A percentile compares a stretch with the other conserved stretches of the same genome.
phyloP scores from a whole-genome alignment of 2,888 invertebrate species.

The Tachina lurida region DNA sequence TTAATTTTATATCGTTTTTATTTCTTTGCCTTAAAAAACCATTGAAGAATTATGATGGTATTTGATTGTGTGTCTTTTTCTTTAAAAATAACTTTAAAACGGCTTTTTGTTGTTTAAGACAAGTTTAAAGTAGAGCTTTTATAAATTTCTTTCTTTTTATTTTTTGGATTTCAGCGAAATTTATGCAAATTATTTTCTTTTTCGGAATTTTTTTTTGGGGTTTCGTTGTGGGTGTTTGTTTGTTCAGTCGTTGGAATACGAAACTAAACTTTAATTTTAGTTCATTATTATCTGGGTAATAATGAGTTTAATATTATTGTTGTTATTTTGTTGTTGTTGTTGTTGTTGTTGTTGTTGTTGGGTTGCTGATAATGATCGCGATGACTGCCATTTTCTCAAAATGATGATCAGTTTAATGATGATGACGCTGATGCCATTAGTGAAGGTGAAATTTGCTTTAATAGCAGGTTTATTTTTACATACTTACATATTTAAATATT shows the following conservation, averaged over 20 bases:
- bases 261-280: slow-evolving; percentile 12
- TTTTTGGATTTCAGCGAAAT: slow-evolving; percentile 45
- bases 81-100: not conserved
- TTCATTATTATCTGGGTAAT: slow-evolving; percentile 13
- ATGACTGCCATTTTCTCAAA: slow-evolving; percentile 12
- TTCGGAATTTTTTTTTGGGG: slow-evolving; percentile 4
- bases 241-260: not conserved
- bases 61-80: slow-evolving; percentile 15
- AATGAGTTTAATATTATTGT: slow-evolving; percentile 5
- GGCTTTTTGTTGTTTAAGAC: slow-evolving; percentile 42
- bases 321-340: not conserved
- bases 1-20: slow-evolving; percentile 33
- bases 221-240: slow-evolving; percentile 22
- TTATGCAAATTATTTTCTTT: slow-evolving; percentile 66
- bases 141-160: not conserved
- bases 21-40: not conserved
- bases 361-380: slow-evolving; percentile 16
- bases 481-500: not conserved
- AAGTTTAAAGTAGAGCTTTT: slow-evolving; percentile 43
- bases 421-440: slow-evolving; percentile 43
- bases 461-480: slow-evolving; percentile 38
- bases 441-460: slow-evolving; percentile 61
- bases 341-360: not conserved
- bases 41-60: slow-evolving; percentile 50
- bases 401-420: slow-evolving; percentile 29